Base-by-base conservation (phyloP, 2,113 vertebrate species). In the Bubo bubo region DNA sequence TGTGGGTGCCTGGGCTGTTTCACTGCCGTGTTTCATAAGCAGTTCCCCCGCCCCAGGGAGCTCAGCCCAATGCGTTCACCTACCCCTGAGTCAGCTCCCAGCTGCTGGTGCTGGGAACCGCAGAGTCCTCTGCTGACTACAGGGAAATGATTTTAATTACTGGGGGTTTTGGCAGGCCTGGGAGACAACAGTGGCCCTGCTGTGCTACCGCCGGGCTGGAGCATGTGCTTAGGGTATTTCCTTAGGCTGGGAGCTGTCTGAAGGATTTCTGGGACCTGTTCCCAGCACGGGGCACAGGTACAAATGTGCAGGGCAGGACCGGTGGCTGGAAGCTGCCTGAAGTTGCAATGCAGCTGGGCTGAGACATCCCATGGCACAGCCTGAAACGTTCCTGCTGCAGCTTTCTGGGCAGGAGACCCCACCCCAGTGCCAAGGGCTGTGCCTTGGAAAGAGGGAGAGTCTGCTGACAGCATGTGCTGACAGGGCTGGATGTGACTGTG, bases 351-450 rank as follows among this genome's bases (percentile, higher is more conserved):
- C 10, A 8, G 30, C 3, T 56, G 4, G 55, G 55, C 12, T 81
- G 50, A 30, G 37, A 28, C 47, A 45, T 75, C 39, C 39, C 50
- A 7, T 3, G 14, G 2, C 52, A 26, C 37, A 5, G 39, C 43
- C 45, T 21, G 67, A 39, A 68, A 49, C 0, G 1, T 27, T 67
- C 62, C 62, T 2, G 2, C 41, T 34, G 56, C 8, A 14, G 12
- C 8, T 86, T 53, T 58, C 52, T 9, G 74, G n/a, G 11, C 74
- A 39, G 60, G 23, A 52, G 1, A 56, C 3, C 26, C 23, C 35
- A 32, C 0, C 1, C 35, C 1, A 0, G 7, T 39, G 41, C 41
- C 41, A 12, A 34, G 28, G 39, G 45, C 32, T 58, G 50, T 0
- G 4, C 16, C 60, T 43, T 1, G 1, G 45, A 17, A 37, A 9